Base-by-base conservation (phyloP, 1,140 invertebrate species). In the Sitophilus oryzae region DNA sequence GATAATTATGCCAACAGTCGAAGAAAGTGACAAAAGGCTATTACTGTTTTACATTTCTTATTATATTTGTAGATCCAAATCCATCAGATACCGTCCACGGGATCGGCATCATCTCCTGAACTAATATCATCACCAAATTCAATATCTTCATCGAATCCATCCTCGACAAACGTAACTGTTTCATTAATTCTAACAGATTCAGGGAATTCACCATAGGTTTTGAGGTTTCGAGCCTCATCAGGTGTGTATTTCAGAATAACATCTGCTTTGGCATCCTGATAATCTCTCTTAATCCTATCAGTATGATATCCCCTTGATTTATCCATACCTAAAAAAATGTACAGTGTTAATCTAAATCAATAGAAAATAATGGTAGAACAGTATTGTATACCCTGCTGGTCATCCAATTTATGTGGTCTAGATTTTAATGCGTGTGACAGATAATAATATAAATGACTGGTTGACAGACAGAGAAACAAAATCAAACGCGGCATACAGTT, bases 231-330 rank as follows among this genome's bases (percentile, higher is more conserved):
- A 36, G 96, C 96, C 78, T 99, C 96, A 75, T 99, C 96, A 22
- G 96, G 88, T 58, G 96, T 98, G 71, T 99, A 99, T 77, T 99
- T 99, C 42, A 98, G 79, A 67, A 99, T 99, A 58, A 99, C 97
- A 81, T 99, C 97, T 56, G 96, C 97, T 76, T 99, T 99, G 4
- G 94, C 90, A 76, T 99, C 95, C 79, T 99, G 97, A 75, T 98
- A 99, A 76, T 98, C 95, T 73, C 96, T 81, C 64, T n/a, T n/a
- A 93, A 78, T 58, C 96, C 95, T 64, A 99, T 92, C 61, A 99
- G 76, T 74, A 98, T 97, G 56, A 98, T 97, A 69, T 99, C 96
- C 56, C 93, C 91, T 76, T 95, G 91, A 77, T 98, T 99, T 61
- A 99, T 99, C 97, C 97, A 99, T 0, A 97, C 84, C 77, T 79